Conservation (phyloP, 2,797 vertebrate species). For the Danio choprae region DNA sequence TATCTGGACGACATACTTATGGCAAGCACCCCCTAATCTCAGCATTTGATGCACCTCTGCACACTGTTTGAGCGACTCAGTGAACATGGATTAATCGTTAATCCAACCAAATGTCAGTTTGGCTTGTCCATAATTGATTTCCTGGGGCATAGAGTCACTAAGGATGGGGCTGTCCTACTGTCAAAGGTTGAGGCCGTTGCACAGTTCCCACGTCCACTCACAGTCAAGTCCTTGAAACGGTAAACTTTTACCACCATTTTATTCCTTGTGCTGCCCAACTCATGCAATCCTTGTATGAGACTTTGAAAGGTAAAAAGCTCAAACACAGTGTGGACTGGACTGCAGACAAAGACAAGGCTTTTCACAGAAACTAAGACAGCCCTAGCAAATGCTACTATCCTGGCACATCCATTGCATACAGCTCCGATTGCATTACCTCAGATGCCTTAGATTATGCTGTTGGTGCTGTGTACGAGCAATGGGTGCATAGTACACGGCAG, state of each 20-base stretch:
- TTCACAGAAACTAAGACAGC: background rate
- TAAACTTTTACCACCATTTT: background rate
- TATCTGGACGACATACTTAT: slow-evolving; percentile 39
- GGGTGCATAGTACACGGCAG: too few species aligned
- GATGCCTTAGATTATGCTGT: background rate
- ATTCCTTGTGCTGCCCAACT: background rate
- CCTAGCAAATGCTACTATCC: background rate
- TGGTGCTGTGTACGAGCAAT: too few species aligned
- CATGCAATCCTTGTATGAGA: background rate
- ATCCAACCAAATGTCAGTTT: background rate
- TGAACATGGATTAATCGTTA: background rate
- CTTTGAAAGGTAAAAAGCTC: background rate
- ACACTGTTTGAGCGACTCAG: too few species aligned
- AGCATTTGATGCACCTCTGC: slow-evolving; percentile 25
- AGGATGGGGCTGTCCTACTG: background rate
- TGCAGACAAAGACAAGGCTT: background rate
- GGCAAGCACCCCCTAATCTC: background rate
- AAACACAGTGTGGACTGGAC: too few species aligned
- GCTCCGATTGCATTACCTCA: background rate
- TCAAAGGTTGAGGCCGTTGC: too few species aligned
- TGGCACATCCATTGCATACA: background rate
- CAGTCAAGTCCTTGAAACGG: too few species aligned
- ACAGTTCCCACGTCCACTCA: too few species aligned
- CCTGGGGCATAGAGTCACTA: background rate
- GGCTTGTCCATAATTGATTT: background rate